These are phyloP conservation scores for Imbricaverruca yamaguchii DNA, from an alignment of 2,888 invertebrate species.

Conservation along the genomic window DNA sequence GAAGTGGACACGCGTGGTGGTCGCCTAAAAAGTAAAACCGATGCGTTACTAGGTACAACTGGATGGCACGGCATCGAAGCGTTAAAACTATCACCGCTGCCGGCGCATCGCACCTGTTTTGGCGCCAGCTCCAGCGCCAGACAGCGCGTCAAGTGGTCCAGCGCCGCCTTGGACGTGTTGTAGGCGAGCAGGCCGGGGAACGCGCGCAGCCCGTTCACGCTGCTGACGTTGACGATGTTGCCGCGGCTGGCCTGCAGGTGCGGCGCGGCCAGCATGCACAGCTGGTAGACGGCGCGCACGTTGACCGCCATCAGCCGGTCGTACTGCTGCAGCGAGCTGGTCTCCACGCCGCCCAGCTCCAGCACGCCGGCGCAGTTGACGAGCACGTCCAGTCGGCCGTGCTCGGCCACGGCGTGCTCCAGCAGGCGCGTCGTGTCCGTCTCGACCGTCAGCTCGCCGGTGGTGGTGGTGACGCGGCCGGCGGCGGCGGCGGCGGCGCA, in stretches of 20 bases:
- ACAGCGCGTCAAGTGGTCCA: slow-evolving; percentile 50
- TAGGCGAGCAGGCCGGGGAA: slow-evolving; percentile 49
- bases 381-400: slow-evolving; percentile 38
- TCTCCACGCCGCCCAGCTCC: slow-evolving; percentile 44
- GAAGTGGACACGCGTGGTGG: too few relatives aligned
- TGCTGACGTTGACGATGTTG: slow-evolving; percentile 49
- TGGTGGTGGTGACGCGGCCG: slow-evolving; percentile 22
- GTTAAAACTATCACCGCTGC: slow-evolving; percentile 27
- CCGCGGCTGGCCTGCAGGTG: slow-evolving; percentile 42
- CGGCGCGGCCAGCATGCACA: slow-evolving; percentile 59
- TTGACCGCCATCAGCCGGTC: slow-evolving; percentile 48
- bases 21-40: too few relatives aligned
- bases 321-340: slow-evolving; percentile 44
- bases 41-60: too few relatives aligned
- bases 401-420: slow-evolving; percentile 37
- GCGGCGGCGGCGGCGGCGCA: slow-evolving; percentile 42
- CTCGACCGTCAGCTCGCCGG: slow-evolving; percentile 36
- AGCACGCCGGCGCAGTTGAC: slow-evolving; percentile 48
- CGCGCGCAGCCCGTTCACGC: slow-evolving; percentile 53
- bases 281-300: slow-evolving; percentile 44
- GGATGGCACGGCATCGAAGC: too few relatives aligned
- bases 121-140: slow-evolving; percentile 45
- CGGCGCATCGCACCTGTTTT: slow-evolving; percentile 46
- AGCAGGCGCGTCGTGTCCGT: slow-evolving; percentile 37
- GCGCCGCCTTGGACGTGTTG: slow-evolving; percentile 48